phyloP scores from a whole-genome alignment of 2,888 invertebrate species.

The Parasteatoda lunata region DNA sequence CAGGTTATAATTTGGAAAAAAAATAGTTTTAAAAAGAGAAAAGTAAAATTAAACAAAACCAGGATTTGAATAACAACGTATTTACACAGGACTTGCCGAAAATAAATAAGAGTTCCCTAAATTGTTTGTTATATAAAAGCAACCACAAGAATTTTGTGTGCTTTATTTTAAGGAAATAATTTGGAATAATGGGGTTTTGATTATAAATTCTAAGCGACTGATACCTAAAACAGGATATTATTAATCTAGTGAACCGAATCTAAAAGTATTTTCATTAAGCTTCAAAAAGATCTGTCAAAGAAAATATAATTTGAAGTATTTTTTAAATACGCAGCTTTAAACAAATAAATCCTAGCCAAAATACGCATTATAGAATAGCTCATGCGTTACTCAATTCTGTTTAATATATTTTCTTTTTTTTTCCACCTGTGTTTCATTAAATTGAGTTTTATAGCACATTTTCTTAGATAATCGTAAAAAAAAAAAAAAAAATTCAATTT shows the following conservation, averaged over 20 bases:
- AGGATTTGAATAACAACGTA: neutral
- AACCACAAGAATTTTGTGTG: neutral
- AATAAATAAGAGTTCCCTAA: neutral
- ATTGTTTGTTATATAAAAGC: constrained; percentile 4
- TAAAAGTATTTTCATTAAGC: constrained; percentile 3
- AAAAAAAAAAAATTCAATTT: no score
- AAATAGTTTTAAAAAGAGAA: neutral
- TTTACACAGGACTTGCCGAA: neutral
- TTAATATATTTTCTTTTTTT: no score
- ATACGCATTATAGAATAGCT: constrained; percentile 2
- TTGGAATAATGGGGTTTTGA: constrained; percentile 2
- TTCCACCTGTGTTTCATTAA: neutral
- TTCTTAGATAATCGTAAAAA: no score
- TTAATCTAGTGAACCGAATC: constrained; percentile 3
- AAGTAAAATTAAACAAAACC: constrained; percentile 5
- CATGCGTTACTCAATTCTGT: neutral
- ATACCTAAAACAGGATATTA: neutral
- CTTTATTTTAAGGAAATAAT: neutral
- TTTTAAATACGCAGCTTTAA: constrained; percentile 2
- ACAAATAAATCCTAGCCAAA: constrained; percentile 1
- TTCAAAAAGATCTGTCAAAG: neutral
- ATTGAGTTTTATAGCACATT: neutral
- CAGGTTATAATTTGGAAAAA: neutral
- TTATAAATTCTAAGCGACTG: neutral
- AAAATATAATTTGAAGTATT: constrained; percentile 1